These are phyloP conservation scores for Podarcis lilfordi DNA, from an alignment of 2,797 vertebrate genomes.

Conservation along the genomic window DNA sequence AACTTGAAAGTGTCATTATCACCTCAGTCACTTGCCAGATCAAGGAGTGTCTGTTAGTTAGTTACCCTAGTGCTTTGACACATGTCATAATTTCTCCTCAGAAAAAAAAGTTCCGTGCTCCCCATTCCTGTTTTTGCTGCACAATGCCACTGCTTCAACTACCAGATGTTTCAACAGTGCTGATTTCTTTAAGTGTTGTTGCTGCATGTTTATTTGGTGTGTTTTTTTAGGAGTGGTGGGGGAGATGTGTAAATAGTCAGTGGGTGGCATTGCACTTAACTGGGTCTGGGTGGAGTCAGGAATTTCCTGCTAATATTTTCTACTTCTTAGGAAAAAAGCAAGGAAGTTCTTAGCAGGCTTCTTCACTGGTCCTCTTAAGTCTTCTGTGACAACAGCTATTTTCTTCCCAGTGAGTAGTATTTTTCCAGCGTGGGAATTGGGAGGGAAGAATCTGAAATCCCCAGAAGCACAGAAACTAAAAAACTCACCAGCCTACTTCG, in stretches of 20 bases:
- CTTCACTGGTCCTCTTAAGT: neutral
- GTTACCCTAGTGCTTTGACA: too few relatives aligned
- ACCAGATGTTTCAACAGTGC: too few relatives aligned
- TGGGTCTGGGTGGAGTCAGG: neutral
- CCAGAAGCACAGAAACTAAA: conserved; percentile 36
- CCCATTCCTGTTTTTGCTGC: too few relatives aligned
- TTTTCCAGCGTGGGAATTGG: conserved; percentile 5
- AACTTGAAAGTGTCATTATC: too few relatives aligned
- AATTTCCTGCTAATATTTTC: neutral
- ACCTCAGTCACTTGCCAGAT: too few relatives aligned
- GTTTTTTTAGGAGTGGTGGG: too few relatives aligned
- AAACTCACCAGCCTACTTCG: neutral
- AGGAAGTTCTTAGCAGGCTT: neutral
- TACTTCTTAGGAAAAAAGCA: neutral
- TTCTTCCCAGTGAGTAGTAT: neutral
- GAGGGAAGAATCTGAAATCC: conserved; percentile 19
- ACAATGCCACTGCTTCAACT: too few relatives aligned
- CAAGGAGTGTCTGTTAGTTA: too few relatives aligned
- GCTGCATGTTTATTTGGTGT: too few relatives aligned
- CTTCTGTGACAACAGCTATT: neutral
- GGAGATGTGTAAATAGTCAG: neutral
- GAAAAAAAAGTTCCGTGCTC: too few relatives aligned
- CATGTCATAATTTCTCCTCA: too few relatives aligned
- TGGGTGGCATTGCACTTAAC: neutral
- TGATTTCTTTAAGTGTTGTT: too few relatives aligned